Percentiles rank a stretch among this genome's conserved stretches.
Conservation (phyloP, 2,113 vertebrate genomes). For the Malaclemys terrapin region DNA sequence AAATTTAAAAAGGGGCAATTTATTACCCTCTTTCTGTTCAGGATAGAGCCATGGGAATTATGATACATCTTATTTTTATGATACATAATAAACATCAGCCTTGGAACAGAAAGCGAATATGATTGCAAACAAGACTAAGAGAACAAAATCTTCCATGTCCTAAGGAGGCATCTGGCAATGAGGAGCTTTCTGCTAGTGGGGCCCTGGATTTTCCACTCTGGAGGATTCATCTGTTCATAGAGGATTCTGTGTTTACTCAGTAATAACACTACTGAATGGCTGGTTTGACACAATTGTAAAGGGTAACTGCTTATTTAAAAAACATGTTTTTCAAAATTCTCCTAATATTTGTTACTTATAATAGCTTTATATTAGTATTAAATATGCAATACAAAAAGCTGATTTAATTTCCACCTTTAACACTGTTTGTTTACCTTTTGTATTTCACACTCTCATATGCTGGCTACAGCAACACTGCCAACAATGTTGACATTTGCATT, state of each 20-base stretch:
- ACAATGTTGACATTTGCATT: fast-evolving
- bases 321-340: not conserved
- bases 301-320: fast-evolving
- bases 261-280: not conserved
- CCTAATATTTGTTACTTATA: fast-evolving
- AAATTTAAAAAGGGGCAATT: slow-evolving; percentile 38
- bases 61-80: not conserved
- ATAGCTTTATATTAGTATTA: fast-evolving
- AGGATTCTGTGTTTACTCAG: not conserved
- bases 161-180: not conserved
- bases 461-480: not conserved
- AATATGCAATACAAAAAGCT: fast-evolving
- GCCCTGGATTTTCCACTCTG: fast-evolving
- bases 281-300: not conserved
- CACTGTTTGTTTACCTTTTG: fast-evolving
- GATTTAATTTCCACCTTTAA: not conserved
- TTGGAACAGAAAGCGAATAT: fast-evolving
- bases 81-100: not conserved
- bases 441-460: fast-evolving
- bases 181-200: not conserved
- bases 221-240: not conserved
- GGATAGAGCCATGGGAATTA: slow-evolving; percentile 42
- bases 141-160: fast-evolving
- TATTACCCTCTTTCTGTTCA: slow-evolving; percentile 22
- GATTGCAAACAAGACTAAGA: fast-evolving